phyloP scores from a whole-genome alignment of 2,888 invertebrate genomes.

The Amphipyra tragopoginis region DNA sequence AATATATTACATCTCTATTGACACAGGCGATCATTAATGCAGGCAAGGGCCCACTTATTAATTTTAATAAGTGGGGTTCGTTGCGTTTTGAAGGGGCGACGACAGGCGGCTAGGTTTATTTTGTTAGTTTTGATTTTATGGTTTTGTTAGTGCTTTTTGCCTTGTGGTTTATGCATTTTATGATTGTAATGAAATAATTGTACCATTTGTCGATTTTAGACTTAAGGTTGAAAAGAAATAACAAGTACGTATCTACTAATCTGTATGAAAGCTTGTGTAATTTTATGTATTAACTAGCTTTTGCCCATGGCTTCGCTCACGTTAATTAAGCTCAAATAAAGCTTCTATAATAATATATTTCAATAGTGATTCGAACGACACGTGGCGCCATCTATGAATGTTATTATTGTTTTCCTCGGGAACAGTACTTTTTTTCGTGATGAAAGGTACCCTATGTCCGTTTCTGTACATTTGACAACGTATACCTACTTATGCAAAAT shows the following conservation, averaged over 20 bases:
- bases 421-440: too few species aligned
- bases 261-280: too few species aligned
- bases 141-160: conserved; percentile 56
- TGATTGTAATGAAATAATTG: conserved; percentile 35
- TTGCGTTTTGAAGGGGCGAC: conserved; percentile 76
- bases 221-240: neutral
- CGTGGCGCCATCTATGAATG: too few species aligned
- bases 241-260: neutral
- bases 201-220: neutral
- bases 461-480: too few species aligned
- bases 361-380: too few species aligned
- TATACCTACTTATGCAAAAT: too few species aligned
- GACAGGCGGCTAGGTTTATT: conserved; percentile 78
- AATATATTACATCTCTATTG: conserved; percentile 88
- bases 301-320: too few species aligned
- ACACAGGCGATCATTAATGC: conserved; percentile 88
- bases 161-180: conserved; percentile 41
- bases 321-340: too few species aligned
- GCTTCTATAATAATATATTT: too few species aligned
- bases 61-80: conserved; percentile 89
- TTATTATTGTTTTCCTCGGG: too few species aligned
- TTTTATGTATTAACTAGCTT: too few species aligned
- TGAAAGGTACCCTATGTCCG: too few species aligned
- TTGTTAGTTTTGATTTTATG: conserved; percentile 87
- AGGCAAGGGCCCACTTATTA: conserved; percentile 88